Evolutionary conservation across 2,797 vertebrate species (phyloP).

Genomic region (Sebastes itinus): DNA sequence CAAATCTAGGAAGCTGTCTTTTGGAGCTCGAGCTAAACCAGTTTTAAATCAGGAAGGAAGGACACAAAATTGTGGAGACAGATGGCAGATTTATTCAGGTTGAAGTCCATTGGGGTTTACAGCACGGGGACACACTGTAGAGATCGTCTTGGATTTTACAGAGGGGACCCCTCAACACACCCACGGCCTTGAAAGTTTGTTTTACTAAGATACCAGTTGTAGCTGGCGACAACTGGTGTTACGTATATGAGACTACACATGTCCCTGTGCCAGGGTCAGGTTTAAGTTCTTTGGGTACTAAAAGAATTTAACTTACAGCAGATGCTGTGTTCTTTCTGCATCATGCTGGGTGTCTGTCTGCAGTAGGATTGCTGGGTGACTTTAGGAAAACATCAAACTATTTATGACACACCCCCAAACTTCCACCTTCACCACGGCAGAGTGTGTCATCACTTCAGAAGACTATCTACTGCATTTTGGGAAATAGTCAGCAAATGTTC

Average conservation of each 20-base stretch:
- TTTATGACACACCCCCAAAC: not conserved
- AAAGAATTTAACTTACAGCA: conserved; percentile 42
- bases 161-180: not conserved
- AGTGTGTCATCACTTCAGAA: not conserved
- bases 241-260: not conserved
- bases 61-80: not conserved
- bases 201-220: conserved; percentile 20
- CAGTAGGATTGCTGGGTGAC: not conserved
- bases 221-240: conserved; percentile 43
- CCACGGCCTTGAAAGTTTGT: not conserved
- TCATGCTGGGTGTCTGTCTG: conserved; percentile 27
- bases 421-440: not conserved
- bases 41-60: conserved; percentile 1
- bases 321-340: conserved; percentile 18
- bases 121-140: conserved; percentile 5
- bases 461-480: not conserved
- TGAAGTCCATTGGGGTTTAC: conserved; percentile 5
- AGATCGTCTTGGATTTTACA: conserved; percentile 7
- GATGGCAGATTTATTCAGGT: conserved; percentile 27
- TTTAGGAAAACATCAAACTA: conserved; percentile 5
- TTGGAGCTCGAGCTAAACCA: not conserved
- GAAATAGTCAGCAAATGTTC: not conserved
- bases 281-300: conserved; percentile 5
- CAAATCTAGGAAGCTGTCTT: not conserved
- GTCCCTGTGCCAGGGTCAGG: conserved; percentile 1